Evolutionary conservation across 2,113 vertebrate species (phyloP).

Genomic region (Cnemophilus loriae): DNA sequence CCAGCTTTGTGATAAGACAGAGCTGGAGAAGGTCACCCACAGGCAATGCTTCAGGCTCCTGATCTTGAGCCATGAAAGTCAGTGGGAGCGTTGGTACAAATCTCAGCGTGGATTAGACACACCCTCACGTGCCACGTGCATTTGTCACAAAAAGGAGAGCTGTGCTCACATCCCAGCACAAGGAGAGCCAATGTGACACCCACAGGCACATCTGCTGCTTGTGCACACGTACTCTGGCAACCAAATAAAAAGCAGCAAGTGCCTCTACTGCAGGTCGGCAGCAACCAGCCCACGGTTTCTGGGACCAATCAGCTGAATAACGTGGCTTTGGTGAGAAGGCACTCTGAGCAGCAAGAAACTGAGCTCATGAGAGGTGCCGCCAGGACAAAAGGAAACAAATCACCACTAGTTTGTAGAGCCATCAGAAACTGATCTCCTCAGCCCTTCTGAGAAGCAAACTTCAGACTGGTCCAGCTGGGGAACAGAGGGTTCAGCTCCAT

Average conservation of each 20-base stretch:
- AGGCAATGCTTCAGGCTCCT: not conserved
- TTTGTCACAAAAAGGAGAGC: not conserved
- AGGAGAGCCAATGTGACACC: not conserved
- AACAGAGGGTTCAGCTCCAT: not conserved
- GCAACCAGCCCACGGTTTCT: not conserved
- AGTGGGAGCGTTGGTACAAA: accelerated
- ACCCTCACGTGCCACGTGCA: not conserved
- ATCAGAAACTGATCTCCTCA: not conserved
- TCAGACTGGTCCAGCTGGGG: not conserved
- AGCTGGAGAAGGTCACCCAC: not conserved
- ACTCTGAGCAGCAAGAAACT: not conserved
- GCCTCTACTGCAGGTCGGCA: not conserved
- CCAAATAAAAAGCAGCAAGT: not conserved
- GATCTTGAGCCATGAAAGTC: not conserved
- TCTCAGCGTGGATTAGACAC: not conserved
- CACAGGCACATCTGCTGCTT: not conserved
- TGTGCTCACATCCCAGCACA: not conserved
- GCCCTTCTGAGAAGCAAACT: not conserved
- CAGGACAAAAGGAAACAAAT: not conserved
- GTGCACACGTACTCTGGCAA: accelerated
- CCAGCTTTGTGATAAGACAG: not conserved
- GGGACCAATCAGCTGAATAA: not conserved
- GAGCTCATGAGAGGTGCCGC: not conserved
- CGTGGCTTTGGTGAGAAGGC: accelerated
- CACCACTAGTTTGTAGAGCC: not conserved